phyloP scores from a whole-genome alignment of 2,113 vertebrate species.

The Charina bottae region DNA sequence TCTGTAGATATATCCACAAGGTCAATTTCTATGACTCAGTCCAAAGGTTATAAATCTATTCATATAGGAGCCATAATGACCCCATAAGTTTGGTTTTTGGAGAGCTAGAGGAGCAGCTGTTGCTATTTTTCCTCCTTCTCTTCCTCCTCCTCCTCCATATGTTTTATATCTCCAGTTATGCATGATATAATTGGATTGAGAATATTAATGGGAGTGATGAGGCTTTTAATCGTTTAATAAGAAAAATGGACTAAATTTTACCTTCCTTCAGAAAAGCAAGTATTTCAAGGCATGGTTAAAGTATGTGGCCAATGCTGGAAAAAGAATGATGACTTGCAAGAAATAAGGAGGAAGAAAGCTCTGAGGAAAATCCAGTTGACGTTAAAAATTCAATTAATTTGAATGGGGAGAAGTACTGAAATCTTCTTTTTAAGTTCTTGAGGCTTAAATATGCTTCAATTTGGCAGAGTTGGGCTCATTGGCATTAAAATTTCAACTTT shows the following conservation, averaged over 20 bases:
- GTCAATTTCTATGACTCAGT: constrained; percentile 53
- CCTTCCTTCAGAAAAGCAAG: not conserved
- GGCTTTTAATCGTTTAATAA: not conserved
- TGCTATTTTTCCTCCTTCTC: not conserved
- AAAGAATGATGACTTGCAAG: not conserved
- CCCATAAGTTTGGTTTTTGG: not conserved
- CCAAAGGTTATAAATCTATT: constrained; percentile 34
- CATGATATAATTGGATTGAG: not conserved
- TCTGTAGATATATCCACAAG: constrained; percentile 40
- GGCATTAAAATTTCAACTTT: not conserved
- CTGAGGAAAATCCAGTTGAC: not conserved
- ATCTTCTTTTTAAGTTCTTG: not conserved
- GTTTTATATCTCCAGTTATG: not conserved
- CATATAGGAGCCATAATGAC: constrained; percentile 42
- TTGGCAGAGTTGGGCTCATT: not conserved
- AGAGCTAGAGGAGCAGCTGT: not conserved
- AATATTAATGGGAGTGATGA: constrained; percentile 23
- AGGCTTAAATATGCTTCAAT: not conserved
- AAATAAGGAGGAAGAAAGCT: not conserved
- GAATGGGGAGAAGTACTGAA: not conserved
- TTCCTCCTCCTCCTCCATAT: not conserved
- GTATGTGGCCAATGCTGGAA: not conserved
- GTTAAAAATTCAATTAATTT: not conserved
- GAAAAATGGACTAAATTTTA: not conserved
- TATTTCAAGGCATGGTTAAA: constrained; percentile 9